phyloP scores from a whole-genome alignment of 2,113 vertebrate species.

The Crotalus helleri region DNA sequence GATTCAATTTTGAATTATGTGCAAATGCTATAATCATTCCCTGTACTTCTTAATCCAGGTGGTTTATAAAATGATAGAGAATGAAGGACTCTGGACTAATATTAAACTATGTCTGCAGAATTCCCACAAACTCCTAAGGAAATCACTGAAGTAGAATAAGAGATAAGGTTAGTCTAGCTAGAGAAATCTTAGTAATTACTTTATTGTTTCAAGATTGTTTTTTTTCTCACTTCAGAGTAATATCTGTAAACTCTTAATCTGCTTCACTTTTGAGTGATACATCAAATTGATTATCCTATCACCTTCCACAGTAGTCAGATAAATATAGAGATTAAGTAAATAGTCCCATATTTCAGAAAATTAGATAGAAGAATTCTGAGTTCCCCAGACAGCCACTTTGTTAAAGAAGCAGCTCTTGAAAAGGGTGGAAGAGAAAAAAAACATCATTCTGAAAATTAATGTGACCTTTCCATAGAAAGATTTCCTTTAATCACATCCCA shows the following conservation, averaged over 20 bases:
- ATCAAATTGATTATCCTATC: not conserved
- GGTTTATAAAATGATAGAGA: not conserved
- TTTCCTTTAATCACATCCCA: not conserved
- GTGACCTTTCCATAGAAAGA: slow-evolving; percentile 29
- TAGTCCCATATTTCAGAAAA: not conserved
- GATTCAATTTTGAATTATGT: not conserved
- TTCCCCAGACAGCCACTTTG: not conserved
- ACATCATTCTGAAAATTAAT: slow-evolving; percentile 10
- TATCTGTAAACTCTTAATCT: not conserved
- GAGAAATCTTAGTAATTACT: not conserved
- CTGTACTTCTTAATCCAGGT: not conserved
- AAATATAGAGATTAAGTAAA: not conserved
- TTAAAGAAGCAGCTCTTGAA: not conserved
- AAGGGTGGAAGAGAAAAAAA: not conserved
- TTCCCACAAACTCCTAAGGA: not conserved
- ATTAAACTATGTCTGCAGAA: not conserved
- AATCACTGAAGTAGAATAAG: not conserved
- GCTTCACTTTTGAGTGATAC: not conserved
- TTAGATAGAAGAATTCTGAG: not conserved
- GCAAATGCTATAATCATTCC: not conserved
- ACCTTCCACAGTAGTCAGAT: not conserved
- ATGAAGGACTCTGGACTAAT: not conserved
- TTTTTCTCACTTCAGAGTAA: not conserved
- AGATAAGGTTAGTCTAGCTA: not conserved
- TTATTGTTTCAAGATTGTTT: not conserved